Evolutionary conservation across 2,797 vertebrate genomes (phyloP), one percentile per base, ranked within the genome.

Genomic region (Tolypeutes matacus): DNA sequence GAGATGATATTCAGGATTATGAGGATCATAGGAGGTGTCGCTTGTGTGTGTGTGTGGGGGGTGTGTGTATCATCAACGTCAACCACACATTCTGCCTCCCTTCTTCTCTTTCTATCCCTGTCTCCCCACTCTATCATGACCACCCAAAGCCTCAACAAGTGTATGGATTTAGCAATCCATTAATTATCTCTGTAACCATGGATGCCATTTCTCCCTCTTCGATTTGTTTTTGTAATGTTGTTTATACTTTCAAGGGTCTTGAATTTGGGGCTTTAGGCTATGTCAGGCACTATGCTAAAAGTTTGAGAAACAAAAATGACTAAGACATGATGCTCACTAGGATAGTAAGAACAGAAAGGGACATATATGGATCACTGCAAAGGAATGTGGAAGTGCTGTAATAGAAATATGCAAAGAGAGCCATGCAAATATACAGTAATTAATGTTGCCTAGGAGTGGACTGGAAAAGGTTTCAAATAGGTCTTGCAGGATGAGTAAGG

Each of bases 201-300:
- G 1, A 65, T 49, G 34, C 11, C 29, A 42, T 78, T 64, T 64
- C 23, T 34, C 25, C 3, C 17, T 85, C 20, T 72, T 65, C 83
- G 25, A 94, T 53, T 90, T 91, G 46, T 82, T 85, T 12, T 60
- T 90, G 88, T 82, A 34, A 0, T 76, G 4, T 70, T 76, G 4
- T 70, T 85, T 80, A 84, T 70, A 29, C 60, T 94, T 94, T 93
- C 27, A 94, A 78, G 29, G 42, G 15, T 84, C 18, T 90, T 31
- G 64, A 72, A 12, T 86, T 92, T 85, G 27, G n/a, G 6, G 34
- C 46, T 81, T 76, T 46, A 83, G 78, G 18, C 86, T 91, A 65
- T 83, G 36, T 60, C 25, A 89, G 29, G 23, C 15, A 70, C 86
- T 89, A 34, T 4, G 27, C 3, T 80, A 84, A 23, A 89, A 89